Base-by-base conservation (phyloP, 2,888 invertebrate genomes). In the Patella depressa region DNA sequence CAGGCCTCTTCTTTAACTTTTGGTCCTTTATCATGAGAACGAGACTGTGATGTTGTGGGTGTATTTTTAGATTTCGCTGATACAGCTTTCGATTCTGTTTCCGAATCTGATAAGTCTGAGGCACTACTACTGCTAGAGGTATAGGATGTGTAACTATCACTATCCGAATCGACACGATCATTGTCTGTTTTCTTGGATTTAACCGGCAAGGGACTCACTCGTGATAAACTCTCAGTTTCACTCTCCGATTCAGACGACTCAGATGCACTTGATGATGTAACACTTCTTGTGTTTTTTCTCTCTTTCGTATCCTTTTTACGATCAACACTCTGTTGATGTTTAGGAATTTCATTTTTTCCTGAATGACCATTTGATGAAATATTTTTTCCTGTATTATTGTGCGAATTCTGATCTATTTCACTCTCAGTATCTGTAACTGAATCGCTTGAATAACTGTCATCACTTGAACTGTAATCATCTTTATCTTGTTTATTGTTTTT, bases 21-120 rank as follows among this genome's bases (percentile, higher is more conserved):
- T 29, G 82, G 79, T 54, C 77, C 80, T 54, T 82, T 83, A 17
- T 85, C 83, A 74, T 75, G 76, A 34, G 77, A 73, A 59, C 24
- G 54, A n/a, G 70, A 59, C n/a, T 76, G 69, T 72, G 76, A 72
- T 24, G 72, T 57, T 24, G 53, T 14, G 24, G 76, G 71, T 55
- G 71, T 75, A 75, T 65, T 70, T 45, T 45, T 45, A 9, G 45
- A 45, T 9, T 45, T 45, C 45, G 9, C 7, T 45, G 45, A 45
- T 54, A 24, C 59, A 69, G 55, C 71, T 73, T 17, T 76, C 72
- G 71, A 76, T 71, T 54, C 74, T 75, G 7, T 73, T 75, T 19
- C 77, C 71, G 54, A 72, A 29, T 65, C 72, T 65, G 59, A 19
- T 45, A 70, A 74, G 54, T 78, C 72, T 72, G 77, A 76, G 71